Conservation (phyloP, 2,888 invertebrate species). For the Drosophila mulleri region DNA sequence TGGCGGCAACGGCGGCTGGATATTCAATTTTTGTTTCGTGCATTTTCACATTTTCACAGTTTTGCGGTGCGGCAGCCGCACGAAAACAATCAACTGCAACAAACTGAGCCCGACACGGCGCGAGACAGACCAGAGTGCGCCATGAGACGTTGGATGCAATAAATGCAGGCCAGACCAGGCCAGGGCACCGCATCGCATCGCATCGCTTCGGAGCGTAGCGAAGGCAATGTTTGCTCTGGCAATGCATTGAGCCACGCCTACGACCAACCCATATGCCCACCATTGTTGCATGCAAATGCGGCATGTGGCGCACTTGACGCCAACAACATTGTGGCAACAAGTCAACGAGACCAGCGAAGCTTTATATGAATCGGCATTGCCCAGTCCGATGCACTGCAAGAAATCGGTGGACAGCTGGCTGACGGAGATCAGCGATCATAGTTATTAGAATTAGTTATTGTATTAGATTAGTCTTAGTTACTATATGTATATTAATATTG, state of each 20-base stretch:
- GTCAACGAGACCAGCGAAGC: slow-evolving; percentile 39
- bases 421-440: neutral
- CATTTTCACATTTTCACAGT: slow-evolving; percentile 69
- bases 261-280: slow-evolving; percentile 27
- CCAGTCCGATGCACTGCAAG: slow-evolving; percentile 17
- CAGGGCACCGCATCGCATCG: neutral
- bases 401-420: neutral
- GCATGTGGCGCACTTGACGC: slow-evolving; percentile 58
- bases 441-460: no score
- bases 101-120: slow-evolving; percentile 50
- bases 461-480: no score
- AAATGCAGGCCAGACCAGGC: slow-evolving; percentile 44
- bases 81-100: slow-evolving; percentile 72
- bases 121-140: slow-evolving; percentile 12
- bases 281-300: slow-evolving; percentile 74
- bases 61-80: slow-evolving; percentile 69
- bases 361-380: slow-evolving; percentile 16
- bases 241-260: slow-evolving; percentile 29
- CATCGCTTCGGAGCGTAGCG: slow-evolving; percentile 7
- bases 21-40: slow-evolving; percentile 67
- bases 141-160: slow-evolving; percentile 51
- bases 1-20: slow-evolving; percentile 27
- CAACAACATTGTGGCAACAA: slow-evolving; percentile 66
- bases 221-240: slow-evolving; percentile 53
- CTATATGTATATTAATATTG: no score